Evolutionary conservation across 2,113 vertebrate species (phyloP).

Genomic region (Miniopterus natalensis): DNA sequence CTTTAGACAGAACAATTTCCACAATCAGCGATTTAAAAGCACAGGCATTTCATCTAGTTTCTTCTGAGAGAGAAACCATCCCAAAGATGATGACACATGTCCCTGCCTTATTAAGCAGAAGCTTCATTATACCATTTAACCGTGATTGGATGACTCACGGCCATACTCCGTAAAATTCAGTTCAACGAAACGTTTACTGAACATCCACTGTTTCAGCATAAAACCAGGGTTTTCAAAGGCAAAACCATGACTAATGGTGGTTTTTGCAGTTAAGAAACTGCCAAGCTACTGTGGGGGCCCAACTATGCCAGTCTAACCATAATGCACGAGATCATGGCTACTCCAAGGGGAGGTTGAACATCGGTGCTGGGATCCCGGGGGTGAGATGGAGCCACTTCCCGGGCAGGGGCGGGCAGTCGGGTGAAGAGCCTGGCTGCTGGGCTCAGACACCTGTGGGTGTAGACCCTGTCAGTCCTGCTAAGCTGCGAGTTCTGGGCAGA

Average conservation of each 20-base stretch:
- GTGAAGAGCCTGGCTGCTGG: background rate
- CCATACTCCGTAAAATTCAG: background rate
- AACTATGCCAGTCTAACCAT: accelerated
- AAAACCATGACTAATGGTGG: background rate
- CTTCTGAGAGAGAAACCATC: background rate
- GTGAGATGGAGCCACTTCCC: accelerated
- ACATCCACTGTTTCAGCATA: background rate
- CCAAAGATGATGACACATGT: background rate
- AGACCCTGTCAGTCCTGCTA: background rate
- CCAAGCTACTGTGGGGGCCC: accelerated
- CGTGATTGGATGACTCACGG: background rate
- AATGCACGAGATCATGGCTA: background rate
- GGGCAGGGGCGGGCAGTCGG: accelerated
- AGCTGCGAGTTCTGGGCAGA: background rate
- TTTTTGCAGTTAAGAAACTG: background rate
- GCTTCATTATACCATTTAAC: background rate
- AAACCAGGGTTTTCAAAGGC: background rate
- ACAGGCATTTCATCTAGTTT: background rate
- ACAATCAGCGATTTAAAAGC: background rate
- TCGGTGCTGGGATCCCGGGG: accelerated
- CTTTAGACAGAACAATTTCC: background rate
- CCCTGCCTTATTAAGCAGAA: background rate
- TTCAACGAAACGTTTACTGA: background rate
- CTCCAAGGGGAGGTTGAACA: background rate
- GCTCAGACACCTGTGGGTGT: accelerated